Evolutionary conservation across 2,797 vertebrate genomes (phyloP), one percentile per base, ranked within the genome.

Genomic region (Amniataba percoides): DNA sequence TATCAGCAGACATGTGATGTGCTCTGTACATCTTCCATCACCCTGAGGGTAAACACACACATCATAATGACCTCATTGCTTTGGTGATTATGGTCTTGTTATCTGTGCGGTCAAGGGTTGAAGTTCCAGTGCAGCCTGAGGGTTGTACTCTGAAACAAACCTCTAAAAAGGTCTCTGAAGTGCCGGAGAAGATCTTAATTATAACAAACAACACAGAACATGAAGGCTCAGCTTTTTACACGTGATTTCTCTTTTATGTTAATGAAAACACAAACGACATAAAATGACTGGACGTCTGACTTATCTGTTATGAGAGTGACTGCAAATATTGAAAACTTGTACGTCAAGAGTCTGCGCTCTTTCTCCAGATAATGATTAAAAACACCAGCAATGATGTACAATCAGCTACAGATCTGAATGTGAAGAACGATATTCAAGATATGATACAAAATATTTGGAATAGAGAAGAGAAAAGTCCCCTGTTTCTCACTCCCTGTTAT

Each of bases 51-150:
- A 82, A 86, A 88, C 71, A 85, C 31, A 59, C 6, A 48, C 25
- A 67, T 56, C 15, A 21, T 43, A 34, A 42, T 71, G 69, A 81
- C n/a, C 55, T 71, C 72, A 45, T 15, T 27, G 46, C 64, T 60
- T 31, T 16, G n/a, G 1, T 49, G 70, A 77, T 70, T n/a, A 56
- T 5, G 36, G 9, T 60, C 51, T 25, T 34, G 23, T 80, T 88
- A 92, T 92, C 92, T 75, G 66, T 25, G 71, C 12, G 60, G 72
- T 87, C 84, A 82, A 74, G 40, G 89, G 82, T 80, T 72, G 27
- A 86, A 86, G 74, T 77, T 72, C 18, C 31, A 45, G 21, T 34
- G 2, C 16, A 81, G 68, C 39, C 40, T 25, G 70, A 69, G 25
- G 65, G 68, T 0, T 48, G 63, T 21, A 59, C 43, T 76, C 75